phyloP scores from a whole-genome alignment of 2,113 vertebrate genomes.

The Symphodus melops region DNA sequence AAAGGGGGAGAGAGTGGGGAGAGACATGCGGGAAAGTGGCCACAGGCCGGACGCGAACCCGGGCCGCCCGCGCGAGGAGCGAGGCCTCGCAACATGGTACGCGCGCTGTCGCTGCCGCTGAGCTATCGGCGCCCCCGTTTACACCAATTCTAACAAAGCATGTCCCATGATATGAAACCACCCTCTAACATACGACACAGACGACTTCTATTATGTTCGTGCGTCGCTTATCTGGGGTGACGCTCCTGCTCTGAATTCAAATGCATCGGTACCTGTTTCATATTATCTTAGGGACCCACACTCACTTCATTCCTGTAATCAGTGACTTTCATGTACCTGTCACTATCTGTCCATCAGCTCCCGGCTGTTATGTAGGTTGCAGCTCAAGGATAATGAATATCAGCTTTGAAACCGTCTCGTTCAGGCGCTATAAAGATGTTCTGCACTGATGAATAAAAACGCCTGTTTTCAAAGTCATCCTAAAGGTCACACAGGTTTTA shows the following conservation, averaged over 20 bases:
- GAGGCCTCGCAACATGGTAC: too few relatives aligned
- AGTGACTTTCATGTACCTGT: constrained; percentile 66
- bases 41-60: too few relatives aligned
- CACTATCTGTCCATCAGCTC: constrained; percentile 60
- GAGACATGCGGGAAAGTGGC: too few relatives aligned
- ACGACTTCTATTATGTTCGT: constrained; percentile 44
- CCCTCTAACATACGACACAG: constrained; percentile 42
- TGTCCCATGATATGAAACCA: constrained; percentile 16
- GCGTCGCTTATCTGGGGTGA: constrained; percentile 35
- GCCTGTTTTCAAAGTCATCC: constrained; percentile 25
- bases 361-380: constrained; percentile 45
- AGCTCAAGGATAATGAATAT: constrained; percentile 49
- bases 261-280: constrained; percentile 50
- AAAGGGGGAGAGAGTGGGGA: too few relatives aligned
- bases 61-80: too few relatives aligned
- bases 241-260: constrained; percentile 41
- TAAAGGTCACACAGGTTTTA: constrained; percentile 18
- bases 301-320: constrained; percentile 56
- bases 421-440: constrained; percentile 20
- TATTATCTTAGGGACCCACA: constrained; percentile 41
- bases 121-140: too few relatives aligned
- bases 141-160: constrained; percentile 35
- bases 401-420: constrained; percentile 26
- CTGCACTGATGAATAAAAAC: constrained; percentile 30
- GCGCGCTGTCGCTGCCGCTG: too few relatives aligned